Evolutionary conservation across 2,113 vertebrate genomes (phyloP).

Genomic region (Suncus etruscus): DNA sequence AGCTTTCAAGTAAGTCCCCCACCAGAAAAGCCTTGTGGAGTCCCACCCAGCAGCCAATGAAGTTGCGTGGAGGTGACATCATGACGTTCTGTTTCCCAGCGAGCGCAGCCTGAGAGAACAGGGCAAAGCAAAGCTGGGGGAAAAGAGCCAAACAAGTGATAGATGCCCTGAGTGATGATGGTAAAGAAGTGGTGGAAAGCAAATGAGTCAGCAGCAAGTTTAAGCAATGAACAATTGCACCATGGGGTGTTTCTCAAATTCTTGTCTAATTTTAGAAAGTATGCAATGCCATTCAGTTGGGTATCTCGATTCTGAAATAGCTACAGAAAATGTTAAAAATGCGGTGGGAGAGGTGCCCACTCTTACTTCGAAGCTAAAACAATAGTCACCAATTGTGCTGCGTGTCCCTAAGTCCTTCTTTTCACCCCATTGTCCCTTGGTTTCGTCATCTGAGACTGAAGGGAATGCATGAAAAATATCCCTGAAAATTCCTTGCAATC

Average conservation of each 20-base stretch:
- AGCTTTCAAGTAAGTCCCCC: background rate
- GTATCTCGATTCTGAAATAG: slow-evolving; percentile 76
- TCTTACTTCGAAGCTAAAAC: slow-evolving; percentile 54
- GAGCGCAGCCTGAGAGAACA: background rate
- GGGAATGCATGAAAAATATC: slow-evolving; percentile 28
- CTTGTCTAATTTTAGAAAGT: slow-evolving; percentile 82
- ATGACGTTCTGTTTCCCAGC: slow-evolving; percentile 34
- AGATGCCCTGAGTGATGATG: slow-evolving; percentile 10
- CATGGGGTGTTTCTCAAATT: slow-evolving; percentile 83
- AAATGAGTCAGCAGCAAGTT: slow-evolving; percentile 76
- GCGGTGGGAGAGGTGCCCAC: slow-evolving; percentile 35
- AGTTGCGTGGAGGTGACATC: background rate
- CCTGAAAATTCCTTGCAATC: background rate
- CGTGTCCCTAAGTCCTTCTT: background rate
- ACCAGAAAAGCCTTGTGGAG: background rate
- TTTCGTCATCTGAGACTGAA: slow-evolving; percentile 31
- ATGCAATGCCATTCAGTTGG: slow-evolving; percentile 68
- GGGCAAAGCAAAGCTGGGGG: background rate
- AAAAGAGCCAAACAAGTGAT: slow-evolving; percentile 27
- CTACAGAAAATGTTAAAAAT: slow-evolving; percentile 81
- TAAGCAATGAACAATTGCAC: slow-evolving; percentile 80
- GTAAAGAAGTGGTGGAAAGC: slow-evolving; percentile 68
- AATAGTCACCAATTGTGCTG: slow-evolving; percentile 29
- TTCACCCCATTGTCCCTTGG: background rate
- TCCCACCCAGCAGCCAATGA: slow-evolving; percentile 39